Base-by-base conservation (phyloP, 1,140 invertebrate genomes). In the Cydia amplana region DNA sequence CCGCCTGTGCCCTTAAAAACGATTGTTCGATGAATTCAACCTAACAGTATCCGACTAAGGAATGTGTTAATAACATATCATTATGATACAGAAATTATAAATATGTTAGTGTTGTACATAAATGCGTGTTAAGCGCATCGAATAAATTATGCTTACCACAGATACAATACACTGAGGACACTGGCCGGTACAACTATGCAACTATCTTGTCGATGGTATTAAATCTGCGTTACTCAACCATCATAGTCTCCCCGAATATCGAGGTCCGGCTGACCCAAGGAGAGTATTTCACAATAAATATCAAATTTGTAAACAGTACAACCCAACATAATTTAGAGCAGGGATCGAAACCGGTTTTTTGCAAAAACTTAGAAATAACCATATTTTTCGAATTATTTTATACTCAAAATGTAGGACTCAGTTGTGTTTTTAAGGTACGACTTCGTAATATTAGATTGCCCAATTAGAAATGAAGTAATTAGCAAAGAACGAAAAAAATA, bases 81-180 rank as follows among this genome's bases (percentile, higher is more conserved):
- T 91, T 85, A 91, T 88, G 90, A 88, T 91, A 92, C 90, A 92
- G 90, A 92, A 92, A 92, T 91, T 91, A 91, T 91, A 91, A 91
- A 92, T 88, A 91, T 77, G 82, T 82, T 77, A 20, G 51, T 82
- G 78, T 77, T 78, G 79, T 80, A 86, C 82, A 85, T 84, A 83
- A 83, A 79, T 83, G 12, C 23, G 12, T n/a, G 18, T 25, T 25
- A 3, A 51, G 51, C 72, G 36, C 60, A 67, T 49, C 51, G 46
- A 77, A 77, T 82, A 85, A 80, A 74, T 82, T 81, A 85, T 83
- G 87, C 86, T 87, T 77, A 60, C 49, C 20, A 73, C 40, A 75
- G 84, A 87, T 88, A 86, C 83, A 84, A 85, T 82, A 79, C 51
- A 78, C 77, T 73, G 74, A 43, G 40, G 40, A 46, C 72, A 51